Evolutionary conservation across 2,888 invertebrate species (phyloP).

Genomic region (Leptinotarsa peninsularis): DNA sequence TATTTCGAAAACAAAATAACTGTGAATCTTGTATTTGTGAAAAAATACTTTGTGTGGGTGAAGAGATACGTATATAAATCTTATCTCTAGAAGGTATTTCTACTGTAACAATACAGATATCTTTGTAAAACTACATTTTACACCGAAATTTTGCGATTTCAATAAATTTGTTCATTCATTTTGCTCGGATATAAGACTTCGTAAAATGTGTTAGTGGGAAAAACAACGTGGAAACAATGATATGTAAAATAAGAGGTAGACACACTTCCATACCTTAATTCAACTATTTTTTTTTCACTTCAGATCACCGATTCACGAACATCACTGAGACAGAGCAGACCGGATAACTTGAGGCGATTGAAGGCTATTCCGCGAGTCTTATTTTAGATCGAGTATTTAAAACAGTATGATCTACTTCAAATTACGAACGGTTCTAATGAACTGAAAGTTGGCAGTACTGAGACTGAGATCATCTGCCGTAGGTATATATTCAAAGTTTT

Average conservation of each 20-base stretch:
- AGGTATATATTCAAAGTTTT: constrained; percentile 2
- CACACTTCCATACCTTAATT: background rate
- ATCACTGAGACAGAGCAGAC: constrained; percentile 36
- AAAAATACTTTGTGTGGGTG: too few species aligned
- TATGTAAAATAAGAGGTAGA: background rate
- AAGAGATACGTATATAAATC: too few species aligned
- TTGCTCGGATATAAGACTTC: too few species aligned
- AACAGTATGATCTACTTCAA: constrained; percentile 36
- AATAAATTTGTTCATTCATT: too few species aligned
- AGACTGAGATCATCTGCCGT: constrained; percentile 10
- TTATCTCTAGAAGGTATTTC: too few species aligned
- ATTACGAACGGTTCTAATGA: constrained; percentile 22
- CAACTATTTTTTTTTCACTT: background rate
- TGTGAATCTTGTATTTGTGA: too few species aligned
- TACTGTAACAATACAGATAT: too few species aligned
- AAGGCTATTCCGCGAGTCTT: constrained; percentile 35
- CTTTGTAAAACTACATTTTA: too few species aligned
- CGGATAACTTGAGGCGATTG: constrained; percentile 20
- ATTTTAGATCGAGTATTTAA: constrained; percentile 35
- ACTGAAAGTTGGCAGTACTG: constrained; percentile 29
- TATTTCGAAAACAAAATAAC: too few species aligned
- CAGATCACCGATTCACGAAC: constrained; percentile 35
- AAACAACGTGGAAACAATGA: background rate
- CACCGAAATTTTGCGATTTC: too few species aligned
- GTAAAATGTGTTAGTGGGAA: background rate